phyloP scores from a whole-genome alignment of 2,797 vertebrate species.

The Spea hammondii region DNA sequence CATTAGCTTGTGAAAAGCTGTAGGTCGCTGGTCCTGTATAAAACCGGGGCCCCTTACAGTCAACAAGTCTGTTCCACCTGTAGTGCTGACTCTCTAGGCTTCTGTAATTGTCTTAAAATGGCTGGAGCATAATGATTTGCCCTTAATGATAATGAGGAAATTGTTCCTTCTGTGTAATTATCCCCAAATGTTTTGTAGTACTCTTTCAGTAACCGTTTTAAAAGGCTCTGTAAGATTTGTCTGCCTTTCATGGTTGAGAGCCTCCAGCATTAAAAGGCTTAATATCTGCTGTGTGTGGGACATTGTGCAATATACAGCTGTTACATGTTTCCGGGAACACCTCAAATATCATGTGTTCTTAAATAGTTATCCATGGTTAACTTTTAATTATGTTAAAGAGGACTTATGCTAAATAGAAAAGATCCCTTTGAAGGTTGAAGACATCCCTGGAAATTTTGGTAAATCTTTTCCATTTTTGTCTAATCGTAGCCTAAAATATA shows the following conservation, averaged over 20 bases:
- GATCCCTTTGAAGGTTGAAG: too few species aligned
- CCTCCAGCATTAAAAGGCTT: slow-evolving; percentile 23
- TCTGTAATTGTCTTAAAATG: not conserved
- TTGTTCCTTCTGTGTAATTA: slow-evolving; percentile 32
- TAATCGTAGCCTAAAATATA: too few species aligned
- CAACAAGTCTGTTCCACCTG: slow-evolving; percentile 25
- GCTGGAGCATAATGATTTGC: not conserved
- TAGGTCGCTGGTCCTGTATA: too few species aligned
- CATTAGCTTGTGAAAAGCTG: too few species aligned
- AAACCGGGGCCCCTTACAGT: not conserved
- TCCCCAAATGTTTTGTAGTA: slow-evolving; percentile 32
- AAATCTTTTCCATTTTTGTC: too few species aligned
- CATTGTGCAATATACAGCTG: slow-evolving; percentile 10
- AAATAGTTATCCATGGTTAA: too few species aligned
- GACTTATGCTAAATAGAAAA: too few species aligned
- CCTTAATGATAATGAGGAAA: slow-evolving; percentile 41
- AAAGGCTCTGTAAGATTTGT: slow-evolving; percentile 5
- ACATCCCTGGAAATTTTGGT: too few species aligned
- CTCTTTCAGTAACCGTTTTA: slow-evolving; percentile 9
- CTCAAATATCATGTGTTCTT: not conserved
- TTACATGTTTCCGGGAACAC: not conserved
- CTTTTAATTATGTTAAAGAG: too few species aligned
- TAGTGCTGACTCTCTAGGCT: not conserved
- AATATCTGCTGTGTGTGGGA: slow-evolving; percentile 10
- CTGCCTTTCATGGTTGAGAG: slow-evolving; percentile 37